Percentiles rank a stretch among this genome's conserved stretches.
Evolutionary conservation across 2,113 vertebrate species (phyloP).

Genomic region (Oceanites oceanicus): DNA sequence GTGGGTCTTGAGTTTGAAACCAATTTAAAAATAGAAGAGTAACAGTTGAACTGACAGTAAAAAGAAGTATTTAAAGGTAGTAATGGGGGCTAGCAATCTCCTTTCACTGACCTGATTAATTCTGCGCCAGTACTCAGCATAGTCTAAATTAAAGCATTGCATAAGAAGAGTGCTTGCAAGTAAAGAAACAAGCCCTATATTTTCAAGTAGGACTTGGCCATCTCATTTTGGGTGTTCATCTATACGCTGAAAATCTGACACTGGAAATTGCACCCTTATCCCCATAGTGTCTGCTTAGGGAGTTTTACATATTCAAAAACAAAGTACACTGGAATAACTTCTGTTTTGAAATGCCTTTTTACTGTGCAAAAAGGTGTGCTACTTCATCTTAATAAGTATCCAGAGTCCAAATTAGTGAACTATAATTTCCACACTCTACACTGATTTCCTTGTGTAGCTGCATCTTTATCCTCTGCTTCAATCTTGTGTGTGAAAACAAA

Average conservation of each 20-base stretch:
- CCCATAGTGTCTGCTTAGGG: background rate
- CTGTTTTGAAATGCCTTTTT: background rate
- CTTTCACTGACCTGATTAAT: slow-evolving; percentile 53
- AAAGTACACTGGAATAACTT: background rate
- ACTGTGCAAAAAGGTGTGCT: background rate
- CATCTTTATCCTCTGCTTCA: background rate
- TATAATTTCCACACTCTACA: background rate
- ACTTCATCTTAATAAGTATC: background rate
- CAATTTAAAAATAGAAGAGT: slow-evolving; percentile 1
- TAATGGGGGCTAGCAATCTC: background rate
- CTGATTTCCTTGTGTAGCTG: background rate
- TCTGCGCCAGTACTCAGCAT: slow-evolving; percentile 14
- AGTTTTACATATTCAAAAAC: background rate
- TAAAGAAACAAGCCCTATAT: background rate
- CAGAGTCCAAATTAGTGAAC: background rate
- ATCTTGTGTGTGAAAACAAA: background rate
- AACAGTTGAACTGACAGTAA: background rate
- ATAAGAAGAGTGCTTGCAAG: background rate
- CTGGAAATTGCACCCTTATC: background rate
- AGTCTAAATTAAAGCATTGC: slow-evolving; percentile 33
- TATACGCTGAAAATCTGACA: background rate
- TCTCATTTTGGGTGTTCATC: background rate
- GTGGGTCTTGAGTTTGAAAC: background rate
- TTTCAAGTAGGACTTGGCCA: background rate
- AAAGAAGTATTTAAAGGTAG: slow-evolving; percentile 18